These are phyloP conservation scores for Motacilla tschutschensis DNA, from an alignment of 2,113 vertebrate genomes.

Conservation along the genomic window DNA sequence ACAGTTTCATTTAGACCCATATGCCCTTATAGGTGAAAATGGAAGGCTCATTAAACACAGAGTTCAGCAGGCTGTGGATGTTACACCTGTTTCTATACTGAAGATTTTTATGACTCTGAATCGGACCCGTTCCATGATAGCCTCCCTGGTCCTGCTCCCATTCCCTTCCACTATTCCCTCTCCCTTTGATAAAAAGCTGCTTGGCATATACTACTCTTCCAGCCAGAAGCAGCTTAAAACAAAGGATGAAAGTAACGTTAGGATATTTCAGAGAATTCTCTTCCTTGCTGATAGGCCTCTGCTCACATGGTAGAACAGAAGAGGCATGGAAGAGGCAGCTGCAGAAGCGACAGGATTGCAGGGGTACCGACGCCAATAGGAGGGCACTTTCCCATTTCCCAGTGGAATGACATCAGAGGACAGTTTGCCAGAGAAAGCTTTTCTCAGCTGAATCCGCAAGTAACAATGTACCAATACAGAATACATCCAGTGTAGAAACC, in stretches of 20 bases:
- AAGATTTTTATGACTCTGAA: background rate
- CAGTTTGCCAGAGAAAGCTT: background rate
- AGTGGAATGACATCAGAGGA: background rate
- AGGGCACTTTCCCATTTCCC: background rate
- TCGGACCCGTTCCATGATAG: background rate
- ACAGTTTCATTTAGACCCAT: background rate
- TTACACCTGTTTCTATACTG: background rate
- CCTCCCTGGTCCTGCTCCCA: background rate
- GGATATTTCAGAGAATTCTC: background rate
- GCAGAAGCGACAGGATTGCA: background rate
- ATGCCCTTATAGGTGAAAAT: background rate
- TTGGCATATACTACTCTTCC: background rate
- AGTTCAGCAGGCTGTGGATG: conserved; percentile 13
- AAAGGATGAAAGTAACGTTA: background rate
- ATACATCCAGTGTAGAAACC: background rate
- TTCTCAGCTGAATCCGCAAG: background rate
- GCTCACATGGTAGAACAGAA: background rate
- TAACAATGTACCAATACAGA: background rate
- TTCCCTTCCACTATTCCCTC: background rate
- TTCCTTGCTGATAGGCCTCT: background rate
- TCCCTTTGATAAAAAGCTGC: background rate
- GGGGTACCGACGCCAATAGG: rapidly evolving
- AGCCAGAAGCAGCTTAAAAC: background rate
- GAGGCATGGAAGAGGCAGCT: background rate
- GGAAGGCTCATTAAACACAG: background rate